Conservation (phyloP, 2,888 invertebrate species). For the Drosophila ustulata region DNA sequence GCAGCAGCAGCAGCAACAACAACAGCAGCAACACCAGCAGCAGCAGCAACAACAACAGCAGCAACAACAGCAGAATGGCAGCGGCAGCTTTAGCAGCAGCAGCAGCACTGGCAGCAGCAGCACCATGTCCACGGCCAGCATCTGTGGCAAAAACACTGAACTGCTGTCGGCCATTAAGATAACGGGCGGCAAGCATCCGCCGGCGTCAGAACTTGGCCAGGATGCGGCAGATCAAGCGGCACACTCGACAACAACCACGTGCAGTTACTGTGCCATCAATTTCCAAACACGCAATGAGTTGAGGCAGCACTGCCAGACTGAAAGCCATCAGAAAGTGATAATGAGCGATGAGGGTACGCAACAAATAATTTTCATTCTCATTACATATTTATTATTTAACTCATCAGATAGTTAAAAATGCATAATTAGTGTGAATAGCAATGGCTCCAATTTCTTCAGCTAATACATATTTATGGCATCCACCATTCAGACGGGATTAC, state of each 20-base stretch:
- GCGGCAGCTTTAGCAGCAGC: constrained; percentile 60
- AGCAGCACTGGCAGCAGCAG: constrained; percentile 77
- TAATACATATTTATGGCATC: no score
- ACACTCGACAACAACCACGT: constrained; percentile 80
- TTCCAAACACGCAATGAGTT: constrained; percentile 86
- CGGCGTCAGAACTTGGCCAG: constrained; percentile 33
- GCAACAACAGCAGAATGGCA: constrained; percentile 55
- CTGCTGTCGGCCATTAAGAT: constrained; percentile 81
- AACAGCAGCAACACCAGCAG: constrained; percentile 55
- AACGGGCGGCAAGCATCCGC: constrained; percentile 70
- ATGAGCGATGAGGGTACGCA: constrained; percentile 88
- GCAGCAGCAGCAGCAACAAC: constrained; percentile 67
- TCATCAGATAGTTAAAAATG: no score
- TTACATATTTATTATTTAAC: no score
- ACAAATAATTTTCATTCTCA: background rate
- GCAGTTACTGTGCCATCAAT: constrained; percentile 87
- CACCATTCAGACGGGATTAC: no score
- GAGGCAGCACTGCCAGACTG: constrained; percentile 87
- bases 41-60: constrained; percentile 55
- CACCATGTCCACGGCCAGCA: constrained; percentile 64
- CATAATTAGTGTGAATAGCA: no score
- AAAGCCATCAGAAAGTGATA: constrained; percentile 88
- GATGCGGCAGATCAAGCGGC: constrained; percentile 41
- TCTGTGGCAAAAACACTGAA: constrained; percentile 74
- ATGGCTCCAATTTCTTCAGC: no score